Evolutionary conservation across 2,888 invertebrate species (phyloP), one percentile per base, ranked within the genome.

Genomic region (Mesochorus sp.): DNA sequence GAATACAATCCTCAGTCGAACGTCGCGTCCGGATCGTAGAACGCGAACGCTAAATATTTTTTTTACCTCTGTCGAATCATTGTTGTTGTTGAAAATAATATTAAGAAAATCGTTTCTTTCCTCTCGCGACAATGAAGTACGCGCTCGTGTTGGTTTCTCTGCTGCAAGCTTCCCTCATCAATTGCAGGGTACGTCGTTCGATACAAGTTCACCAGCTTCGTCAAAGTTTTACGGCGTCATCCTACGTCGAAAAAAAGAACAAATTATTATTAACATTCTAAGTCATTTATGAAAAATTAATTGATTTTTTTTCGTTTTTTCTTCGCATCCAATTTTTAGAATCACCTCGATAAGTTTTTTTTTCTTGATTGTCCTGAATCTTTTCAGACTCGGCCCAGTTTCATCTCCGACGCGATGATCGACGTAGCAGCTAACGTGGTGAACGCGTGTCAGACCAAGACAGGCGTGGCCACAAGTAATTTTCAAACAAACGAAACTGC

Each of bases 331-430:
- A 17, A 31, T 14, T 31, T 0, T 0, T 34, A 10, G 10, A 47
- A 31, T n/a, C n/a, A 21, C 3, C 5, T 8, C n/a, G 34, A 31
- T 4, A 37, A 42, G 14, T 17, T 28, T 1, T 31, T 62, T 12
- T 47, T 55, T 49, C 31, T 17, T 51, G 53, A 28, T 59, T 77
- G n/a, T n/a, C n/a, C n/a, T 31, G 21, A 49, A 44, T 80, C 53
- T 76, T 84, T 83, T 19, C 79, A 88, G 88, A 83, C 85, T 34
- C 85, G 90, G 47, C 90, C 89, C 51, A 87, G 86, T 79, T 89
- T 89, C 70, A 89, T 89, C 14, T 87, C 89, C 31, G 89, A 89
- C 76, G 82, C 86, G 66, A 88, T 89, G 89, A 89, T 89, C 66
- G 88, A 84, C 2, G 82, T 82, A n/a, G 90, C 89, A 28, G 86